Evolutionary conservation across 2,113 vertebrate genomes (phyloP).

Genomic region (Hoplias malabaricus): DNA sequence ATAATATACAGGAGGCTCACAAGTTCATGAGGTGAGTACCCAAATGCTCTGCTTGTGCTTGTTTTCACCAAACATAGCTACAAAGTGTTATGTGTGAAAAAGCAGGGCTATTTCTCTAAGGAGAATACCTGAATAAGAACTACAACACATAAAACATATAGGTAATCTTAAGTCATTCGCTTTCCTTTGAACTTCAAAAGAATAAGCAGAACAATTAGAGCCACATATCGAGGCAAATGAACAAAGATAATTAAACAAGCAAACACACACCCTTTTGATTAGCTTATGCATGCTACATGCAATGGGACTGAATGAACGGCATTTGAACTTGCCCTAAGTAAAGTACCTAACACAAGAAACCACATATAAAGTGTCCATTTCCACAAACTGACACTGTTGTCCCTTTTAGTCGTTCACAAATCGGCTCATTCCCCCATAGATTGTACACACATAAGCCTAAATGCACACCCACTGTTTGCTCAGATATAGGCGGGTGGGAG

Average conservation of each 20-base stretch:
- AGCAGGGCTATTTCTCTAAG: constrained; percentile 68
- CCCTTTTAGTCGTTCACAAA: background rate
- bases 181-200: constrained; percentile 80
- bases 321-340: constrained; percentile 30
- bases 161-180: constrained; percentile 69
- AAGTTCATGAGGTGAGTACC: background rate
- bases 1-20: background rate
- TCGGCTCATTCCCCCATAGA: background rate
- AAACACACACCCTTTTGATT: constrained; percentile 63
- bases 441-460: background rate
- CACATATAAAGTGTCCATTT: background rate
- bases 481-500: constrained; percentile 6
- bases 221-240: constrained; percentile 60
- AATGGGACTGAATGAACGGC: constrained; percentile 39
- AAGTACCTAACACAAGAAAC: background rate
- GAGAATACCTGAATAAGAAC: constrained; percentile 68
- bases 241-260: constrained; percentile 63
- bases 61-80: constrained; percentile 40
- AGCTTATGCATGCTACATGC: constrained; percentile 64
- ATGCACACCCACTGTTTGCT: constrained; percentile 4
- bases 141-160: constrained; percentile 59
- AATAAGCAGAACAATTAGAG: constrained; percentile 73
- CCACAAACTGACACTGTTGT: background rate
- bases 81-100: constrained; percentile 51
- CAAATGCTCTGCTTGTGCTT: constrained; percentile 33